phyloP scores from a whole-genome alignment of 2,888 invertebrate species.

The Leptopilina myrica region DNA sequence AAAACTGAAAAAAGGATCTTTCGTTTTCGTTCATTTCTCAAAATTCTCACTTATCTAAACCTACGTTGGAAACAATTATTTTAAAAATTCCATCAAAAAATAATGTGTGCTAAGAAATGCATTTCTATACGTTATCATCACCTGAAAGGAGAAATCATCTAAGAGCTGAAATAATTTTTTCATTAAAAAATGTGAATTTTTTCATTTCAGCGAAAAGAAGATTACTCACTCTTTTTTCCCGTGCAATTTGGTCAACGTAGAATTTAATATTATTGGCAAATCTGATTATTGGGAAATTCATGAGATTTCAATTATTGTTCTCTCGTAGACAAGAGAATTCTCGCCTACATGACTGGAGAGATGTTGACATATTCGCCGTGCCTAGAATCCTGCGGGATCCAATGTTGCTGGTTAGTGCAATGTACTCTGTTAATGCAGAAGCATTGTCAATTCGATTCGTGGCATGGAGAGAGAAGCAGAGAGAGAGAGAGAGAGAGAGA shows the following conservation, averaged over 20 bases:
- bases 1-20: too few species aligned
- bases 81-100: too few species aligned
- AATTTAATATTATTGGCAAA: neutral
- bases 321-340: conserved; percentile 17
- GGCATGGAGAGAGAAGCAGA: conserved; percentile 29
- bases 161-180: too few species aligned
- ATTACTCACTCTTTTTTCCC: neutral
- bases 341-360: conserved; percentile 27
- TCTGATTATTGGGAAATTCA: conserved; percentile 17
- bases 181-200: too few species aligned
- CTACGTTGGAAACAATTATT: too few species aligned
- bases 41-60: too few species aligned
- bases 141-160: too few species aligned
- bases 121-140: too few species aligned
- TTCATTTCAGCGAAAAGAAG: too few species aligned
- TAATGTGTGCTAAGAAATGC: too few species aligned
- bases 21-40: too few species aligned
- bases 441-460: conserved; percentile 54
- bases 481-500: too few species aligned
- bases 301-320: conserved; percentile 18
- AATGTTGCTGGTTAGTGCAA: conserved; percentile 22
- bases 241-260: neutral
- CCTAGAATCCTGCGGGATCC: conserved; percentile 25
- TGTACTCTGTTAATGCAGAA: conserved; percentile 47
- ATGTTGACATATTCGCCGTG: conserved; percentile 26